A percentile compares a stretch with the other conserved stretches of the same genome.
phyloP scores from a whole-genome alignment of 2,888 invertebrate species.

The Thumatha senex region DNA sequence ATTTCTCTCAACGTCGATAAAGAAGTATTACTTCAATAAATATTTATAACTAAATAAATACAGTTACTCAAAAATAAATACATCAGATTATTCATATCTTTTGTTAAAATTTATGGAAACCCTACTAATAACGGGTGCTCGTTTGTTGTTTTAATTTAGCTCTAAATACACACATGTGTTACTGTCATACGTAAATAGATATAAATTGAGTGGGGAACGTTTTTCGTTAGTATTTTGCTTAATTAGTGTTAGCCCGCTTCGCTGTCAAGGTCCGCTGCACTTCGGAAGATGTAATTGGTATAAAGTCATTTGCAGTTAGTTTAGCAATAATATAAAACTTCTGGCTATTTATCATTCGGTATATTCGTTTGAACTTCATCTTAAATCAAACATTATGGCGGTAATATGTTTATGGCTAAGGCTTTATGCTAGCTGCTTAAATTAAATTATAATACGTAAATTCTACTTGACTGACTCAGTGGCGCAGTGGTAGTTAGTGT shows the following conservation, averaged over 20 bases:
- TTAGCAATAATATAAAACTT: background rate
- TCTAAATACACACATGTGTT: conserved; percentile 53
- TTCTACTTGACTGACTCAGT: too few species aligned
- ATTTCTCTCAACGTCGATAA: too few species aligned
- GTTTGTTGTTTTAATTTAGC: conserved; percentile 58
- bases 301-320: conserved; percentile 8
- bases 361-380: too few species aligned
- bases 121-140: conserved; percentile 36
- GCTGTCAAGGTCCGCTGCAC: conserved; percentile 6
- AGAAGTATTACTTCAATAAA: too few species aligned
- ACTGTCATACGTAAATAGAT: conserved; percentile 51
- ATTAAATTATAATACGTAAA: too few species aligned
- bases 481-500: too few species aligned
- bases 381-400: too few species aligned
- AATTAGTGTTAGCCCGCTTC: conserved; percentile 26
- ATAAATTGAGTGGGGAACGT: conserved; percentile 42
- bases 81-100: background rate
- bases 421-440: too few species aligned
- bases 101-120: conserved; percentile 6
- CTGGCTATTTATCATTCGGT: background rate
- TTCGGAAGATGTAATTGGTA: conserved; percentile 11
- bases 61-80: too few species aligned
- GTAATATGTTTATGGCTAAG: too few species aligned
- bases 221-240: conserved; percentile 33
- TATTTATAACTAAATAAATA: too few species aligned